Evolutionary conservation across 2,113 vertebrate species (phyloP).

Genomic region (Heliornis fulica): DNA sequence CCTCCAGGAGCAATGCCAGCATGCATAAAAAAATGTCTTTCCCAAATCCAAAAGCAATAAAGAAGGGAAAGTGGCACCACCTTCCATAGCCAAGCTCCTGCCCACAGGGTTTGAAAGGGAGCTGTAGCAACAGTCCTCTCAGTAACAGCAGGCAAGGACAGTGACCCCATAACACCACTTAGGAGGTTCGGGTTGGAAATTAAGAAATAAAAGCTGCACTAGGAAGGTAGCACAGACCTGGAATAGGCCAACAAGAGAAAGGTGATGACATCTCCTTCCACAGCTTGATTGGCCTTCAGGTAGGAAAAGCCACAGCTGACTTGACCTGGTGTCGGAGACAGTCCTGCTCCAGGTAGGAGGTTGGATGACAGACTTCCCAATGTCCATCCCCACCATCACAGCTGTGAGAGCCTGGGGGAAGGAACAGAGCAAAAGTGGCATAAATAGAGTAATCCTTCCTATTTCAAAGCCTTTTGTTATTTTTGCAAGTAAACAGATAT

Average conservation of each 20-base stretch:
- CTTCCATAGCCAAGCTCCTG: background rate
- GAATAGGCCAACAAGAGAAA: background rate
- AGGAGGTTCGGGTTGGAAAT: background rate
- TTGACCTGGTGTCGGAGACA: background rate
- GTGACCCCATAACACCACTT: background rate
- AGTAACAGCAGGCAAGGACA: background rate
- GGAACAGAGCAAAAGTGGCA: background rate
- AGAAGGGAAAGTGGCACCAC: background rate
- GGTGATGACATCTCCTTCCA: background rate
- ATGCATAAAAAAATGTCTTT: background rate
- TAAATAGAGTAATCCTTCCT: background rate
- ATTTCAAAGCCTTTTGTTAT: background rate
- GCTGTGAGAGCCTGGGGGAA: background rate
- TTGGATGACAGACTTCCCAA: background rate
- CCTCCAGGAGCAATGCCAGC: background rate
- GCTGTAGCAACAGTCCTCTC: background rate
- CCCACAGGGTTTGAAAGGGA: background rate
- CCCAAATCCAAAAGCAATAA: background rate
- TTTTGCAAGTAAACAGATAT: background rate
- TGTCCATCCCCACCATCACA: background rate
- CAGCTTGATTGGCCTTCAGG: background rate
- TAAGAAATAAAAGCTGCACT: background rate
- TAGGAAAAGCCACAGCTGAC: background rate
- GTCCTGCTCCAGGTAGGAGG: background rate
- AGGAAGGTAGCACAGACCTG: background rate